A percentile compares a stretch with the other conserved stretches of the same genome.
Evolutionary conservation across 2,888 invertebrate species (phyloP).

Genomic region (Himalopsyche tibetana): DNA sequence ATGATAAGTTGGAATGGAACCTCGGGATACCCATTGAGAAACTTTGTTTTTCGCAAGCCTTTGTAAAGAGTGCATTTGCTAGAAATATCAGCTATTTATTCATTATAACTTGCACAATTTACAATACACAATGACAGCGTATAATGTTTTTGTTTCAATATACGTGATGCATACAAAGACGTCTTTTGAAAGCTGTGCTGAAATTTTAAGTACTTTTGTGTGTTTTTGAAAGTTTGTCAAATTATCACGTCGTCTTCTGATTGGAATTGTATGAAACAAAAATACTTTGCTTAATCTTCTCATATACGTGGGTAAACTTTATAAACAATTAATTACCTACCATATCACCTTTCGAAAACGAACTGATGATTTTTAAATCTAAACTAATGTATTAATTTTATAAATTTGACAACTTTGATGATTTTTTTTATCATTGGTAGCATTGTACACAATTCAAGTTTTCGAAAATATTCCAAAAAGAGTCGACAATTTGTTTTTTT

Average conservation of each 20-base stretch:
- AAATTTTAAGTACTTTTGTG: constrained; percentile 23
- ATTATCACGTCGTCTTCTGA: constrained; percentile 34
- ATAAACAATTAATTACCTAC: too few species aligned
- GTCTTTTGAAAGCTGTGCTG: not conserved
- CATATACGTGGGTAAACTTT: too few species aligned
- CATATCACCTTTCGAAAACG: too few species aligned
- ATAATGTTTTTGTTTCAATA: constrained; percentile 34
- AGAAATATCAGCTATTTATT: constrained; percentile 51
- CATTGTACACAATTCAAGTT: too few species aligned
- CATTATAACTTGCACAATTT: constrained; percentile 48
- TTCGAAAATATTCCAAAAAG: too few species aligned
- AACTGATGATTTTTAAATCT: too few species aligned
- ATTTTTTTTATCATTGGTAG: too few species aligned
- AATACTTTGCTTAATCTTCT: not conserved
- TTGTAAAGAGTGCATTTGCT: constrained; percentile 50
- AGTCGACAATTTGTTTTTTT: too few species aligned
- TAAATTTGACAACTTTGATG: too few species aligned
- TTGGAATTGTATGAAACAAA: constrained; percentile 12
- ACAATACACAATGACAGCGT: constrained; percentile 28
- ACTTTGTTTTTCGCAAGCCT: constrained; percentile 60
- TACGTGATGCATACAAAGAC: constrained; percentile 26
- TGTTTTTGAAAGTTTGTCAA: constrained; percentile 26
- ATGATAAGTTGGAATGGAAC: constrained; percentile 60
- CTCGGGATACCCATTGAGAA: constrained; percentile 57
- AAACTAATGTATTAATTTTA: too few species aligned